Evolutionary conservation across 1,140 invertebrate genomes (phyloP), one percentile per base, ranked within the genome.

Genomic region (Dinothrombium tinctorium): DNA sequence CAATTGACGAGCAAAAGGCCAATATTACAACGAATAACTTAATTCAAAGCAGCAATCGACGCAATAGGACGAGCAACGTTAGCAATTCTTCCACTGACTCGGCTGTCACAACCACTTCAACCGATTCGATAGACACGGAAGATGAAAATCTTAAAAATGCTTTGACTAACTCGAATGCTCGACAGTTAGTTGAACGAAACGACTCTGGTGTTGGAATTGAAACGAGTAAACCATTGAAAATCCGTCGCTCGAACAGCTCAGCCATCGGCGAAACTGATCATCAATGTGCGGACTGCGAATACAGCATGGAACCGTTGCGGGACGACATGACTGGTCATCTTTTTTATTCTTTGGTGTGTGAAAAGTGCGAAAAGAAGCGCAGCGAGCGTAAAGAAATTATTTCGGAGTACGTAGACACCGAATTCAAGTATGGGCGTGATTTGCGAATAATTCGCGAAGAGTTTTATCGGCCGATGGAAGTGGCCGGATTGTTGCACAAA

Each of bases 361-460:
- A 75, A 43, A 80, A 82, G 54, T 92, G 84, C 56, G 65, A 70
- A 32, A 82, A 83, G 52, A 78, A 78, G 53, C 65, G 83, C 41
- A 69, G 73, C 0, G 83, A 95, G 55, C 67, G 84, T 26, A 83
- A 84, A 53, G 83, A 92, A 62, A 90, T 89, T 15, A 80, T 95
- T 36, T 76, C 74, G 1, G 87, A 95, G 64, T 87, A 94, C 45
- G 77, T 89, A 2, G 86, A 94, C 57, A 92, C 86, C 1, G 87
- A 95, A 62, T 73, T 86, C 49, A 92, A 45, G 22, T 48, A 48
- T 42, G 46, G 46, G 12, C 43, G 46, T 20, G 46, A 48, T 43
- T 35, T 48, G 21, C 14, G 33, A 22, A 48, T 48, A 12, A 42
- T 48, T 8, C 25, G 26, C 3, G 81, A 92, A 57, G 83, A 95